These are phyloP conservation scores for Botia kubotai DNA, from an alignment of 2,797 vertebrate genomes.

Conservation along the genomic window DNA sequence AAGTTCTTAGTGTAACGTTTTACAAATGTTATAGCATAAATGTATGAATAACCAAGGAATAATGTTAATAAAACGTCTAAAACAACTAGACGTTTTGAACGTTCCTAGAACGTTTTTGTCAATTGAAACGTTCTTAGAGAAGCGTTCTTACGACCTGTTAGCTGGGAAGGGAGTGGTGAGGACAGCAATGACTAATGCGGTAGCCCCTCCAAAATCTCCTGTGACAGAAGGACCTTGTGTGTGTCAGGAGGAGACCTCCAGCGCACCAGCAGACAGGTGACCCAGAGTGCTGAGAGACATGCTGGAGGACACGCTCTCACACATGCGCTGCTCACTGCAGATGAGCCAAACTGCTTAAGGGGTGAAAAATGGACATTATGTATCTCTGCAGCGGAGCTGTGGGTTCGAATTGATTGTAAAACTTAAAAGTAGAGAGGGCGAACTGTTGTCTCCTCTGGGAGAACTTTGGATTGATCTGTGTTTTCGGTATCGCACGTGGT, in stretches of 20 bases:
- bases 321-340: slow-evolving; percentile 60
- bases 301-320: slow-evolving; percentile 63
- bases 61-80: too few species aligned
- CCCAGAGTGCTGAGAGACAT: slow-evolving; percentile 65
- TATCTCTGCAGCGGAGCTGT: slow-evolving; percentile 33
- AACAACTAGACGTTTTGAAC: too few species aligned
- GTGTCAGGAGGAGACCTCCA: slow-evolving; percentile 68
- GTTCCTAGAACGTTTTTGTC: not conserved
- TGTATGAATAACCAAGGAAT: too few species aligned
- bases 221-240: slow-evolving; percentile 79
- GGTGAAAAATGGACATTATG: slow-evolving; percentile 59
- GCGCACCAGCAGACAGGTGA: slow-evolving; percentile 75
- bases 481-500: slow-evolving; percentile 25
- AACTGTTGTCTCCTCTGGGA: slow-evolving; percentile 27
- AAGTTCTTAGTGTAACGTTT: too few species aligned
- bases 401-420: slow-evolving; percentile 16
- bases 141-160: slow-evolving; percentile 6
- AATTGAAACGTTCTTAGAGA: not conserved
- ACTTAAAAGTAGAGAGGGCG: slow-evolving; percentile 3
- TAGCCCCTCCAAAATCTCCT: slow-evolving; percentile 71
- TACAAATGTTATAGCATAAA: too few species aligned
- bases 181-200: slow-evolving; percentile 76
- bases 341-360: slow-evolving; percentile 53
- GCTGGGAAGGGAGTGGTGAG: slow-evolving; percentile 32
- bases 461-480: slow-evolving; percentile 33